Percentiles rank a stretch among this genome's conserved stretches.
Evolutionary conservation across 2,888 invertebrate species (phyloP).

Genomic region (Azorinus chamasolen): DNA sequence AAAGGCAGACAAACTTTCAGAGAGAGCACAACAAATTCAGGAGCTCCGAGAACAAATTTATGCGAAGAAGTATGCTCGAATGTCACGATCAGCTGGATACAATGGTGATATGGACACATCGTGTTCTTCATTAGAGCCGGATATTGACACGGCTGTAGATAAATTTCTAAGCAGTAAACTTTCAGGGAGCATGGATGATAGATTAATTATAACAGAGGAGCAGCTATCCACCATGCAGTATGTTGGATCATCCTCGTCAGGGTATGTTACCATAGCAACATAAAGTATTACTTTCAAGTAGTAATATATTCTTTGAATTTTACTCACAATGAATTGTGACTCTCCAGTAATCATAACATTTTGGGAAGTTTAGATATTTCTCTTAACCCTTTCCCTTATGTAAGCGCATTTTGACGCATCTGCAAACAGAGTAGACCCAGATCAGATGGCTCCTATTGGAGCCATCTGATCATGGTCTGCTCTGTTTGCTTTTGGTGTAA

Average conservation of each 20-base stretch:
- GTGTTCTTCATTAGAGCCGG: slow-evolving; percentile 56
- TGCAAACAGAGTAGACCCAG: too few relatives aligned
- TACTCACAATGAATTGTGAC: too few relatives aligned
- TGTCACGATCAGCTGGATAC: slow-evolving; percentile 54
- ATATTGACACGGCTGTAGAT: slow-evolving; percentile 38
- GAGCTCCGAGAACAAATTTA: background rate
- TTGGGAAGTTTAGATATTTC: too few relatives aligned
- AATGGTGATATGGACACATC: slow-evolving; percentile 61
- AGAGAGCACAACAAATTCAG: background rate
- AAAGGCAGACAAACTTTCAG: background rate
- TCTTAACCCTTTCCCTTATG: too few relatives aligned
- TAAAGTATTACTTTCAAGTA: too few relatives aligned
- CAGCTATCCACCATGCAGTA: slow-evolving; percentile 55
- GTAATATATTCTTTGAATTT: too few relatives aligned
- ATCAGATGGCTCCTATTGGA: too few relatives aligned
- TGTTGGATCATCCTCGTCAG: slow-evolving; percentile 62
- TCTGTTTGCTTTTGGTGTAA: too few relatives aligned
- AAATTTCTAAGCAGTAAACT: slow-evolving; percentile 42
- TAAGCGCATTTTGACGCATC: too few relatives aligned
- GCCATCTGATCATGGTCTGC: too few relatives aligned
- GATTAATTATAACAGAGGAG: slow-evolving; percentile 62
- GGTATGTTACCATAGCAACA: slow-evolving; percentile 44
- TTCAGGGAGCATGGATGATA: slow-evolving; percentile 26
- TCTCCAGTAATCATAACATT: too few relatives aligned
- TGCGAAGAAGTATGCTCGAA: slow-evolving; percentile 24